A percentile compares a stretch with the other conserved stretches of the same genome.
These are phyloP conservation scores for Bombus consobrinus DNA, from an alignment of 1,140 invertebrate species.

Conservation along the genomic window DNA sequence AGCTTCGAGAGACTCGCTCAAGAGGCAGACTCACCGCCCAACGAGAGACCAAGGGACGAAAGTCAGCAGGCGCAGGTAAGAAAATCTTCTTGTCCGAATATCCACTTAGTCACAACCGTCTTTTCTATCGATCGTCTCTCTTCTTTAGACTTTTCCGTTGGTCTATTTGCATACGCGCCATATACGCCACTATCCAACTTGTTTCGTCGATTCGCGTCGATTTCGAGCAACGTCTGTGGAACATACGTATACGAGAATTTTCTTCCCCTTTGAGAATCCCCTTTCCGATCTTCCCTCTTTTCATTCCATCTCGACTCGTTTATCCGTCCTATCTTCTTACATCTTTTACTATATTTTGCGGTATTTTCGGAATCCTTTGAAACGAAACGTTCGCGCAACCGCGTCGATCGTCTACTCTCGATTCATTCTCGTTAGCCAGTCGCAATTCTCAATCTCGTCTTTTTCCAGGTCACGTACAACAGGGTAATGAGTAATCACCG, in stretches of 20 bases:
- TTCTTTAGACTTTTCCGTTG: too few relatives aligned
- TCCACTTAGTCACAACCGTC: not conserved
- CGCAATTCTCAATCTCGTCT: too few relatives aligned
- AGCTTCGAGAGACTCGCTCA: conserved; percentile 82
- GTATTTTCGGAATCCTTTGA: too few relatives aligned
- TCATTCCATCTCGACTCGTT: not conserved
- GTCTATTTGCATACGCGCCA: not conserved
- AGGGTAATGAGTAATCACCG: conserved; percentile 94
- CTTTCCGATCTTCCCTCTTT: not conserved
- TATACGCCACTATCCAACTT: not conserved
- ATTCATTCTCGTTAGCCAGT: not conserved
- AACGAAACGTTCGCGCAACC: too few relatives aligned
- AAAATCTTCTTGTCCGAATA: not conserved
- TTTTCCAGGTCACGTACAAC: conserved; percentile 90
- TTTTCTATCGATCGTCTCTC: not conserved
- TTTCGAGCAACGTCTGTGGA: not conserved
- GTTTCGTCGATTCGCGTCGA: not conserved
- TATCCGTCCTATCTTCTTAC: not conserved
- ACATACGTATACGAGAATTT: not conserved
- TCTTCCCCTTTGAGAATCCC: not conserved
- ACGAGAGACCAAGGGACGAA: conserved; percentile 77
- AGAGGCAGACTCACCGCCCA: conserved; percentile 70
- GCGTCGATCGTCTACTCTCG: too few relatives aligned
- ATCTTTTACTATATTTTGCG: too few relatives aligned
- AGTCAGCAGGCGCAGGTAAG: conserved; percentile 79